phyloP scores from a whole-genome alignment of 2,113 vertebrate species.

The Grus americana region DNA sequence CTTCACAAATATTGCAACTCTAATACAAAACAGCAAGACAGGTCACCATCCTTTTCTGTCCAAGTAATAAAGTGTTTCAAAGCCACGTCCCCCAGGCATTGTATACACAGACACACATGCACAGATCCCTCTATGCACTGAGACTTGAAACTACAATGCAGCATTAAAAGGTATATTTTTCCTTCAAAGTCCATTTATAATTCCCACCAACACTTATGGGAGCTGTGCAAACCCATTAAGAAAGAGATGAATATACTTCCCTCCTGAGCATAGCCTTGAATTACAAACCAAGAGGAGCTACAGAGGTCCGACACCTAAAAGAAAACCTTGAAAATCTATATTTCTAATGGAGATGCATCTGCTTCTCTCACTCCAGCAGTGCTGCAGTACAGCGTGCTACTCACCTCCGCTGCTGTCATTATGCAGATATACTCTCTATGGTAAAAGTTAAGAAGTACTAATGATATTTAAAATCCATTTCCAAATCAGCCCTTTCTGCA shows the following conservation, averaged over 20 bases:
- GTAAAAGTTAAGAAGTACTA: neutral
- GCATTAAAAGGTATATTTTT: neutral
- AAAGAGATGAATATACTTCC: conserved; percentile 14
- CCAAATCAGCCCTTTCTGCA: neutral
- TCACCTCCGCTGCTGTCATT: neutral
- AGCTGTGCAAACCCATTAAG: conserved; percentile 44
- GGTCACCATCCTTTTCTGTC: neutral
- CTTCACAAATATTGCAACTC: neutral
- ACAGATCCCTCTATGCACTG: neutral
- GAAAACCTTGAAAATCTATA: conserved; percentile 8
- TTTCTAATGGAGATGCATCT: conserved; percentile 22
- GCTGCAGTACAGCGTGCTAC: neutral
- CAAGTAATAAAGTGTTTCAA: neutral
- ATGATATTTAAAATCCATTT: conserved; percentile 32
- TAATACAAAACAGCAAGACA: neutral
- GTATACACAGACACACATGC: neutral
- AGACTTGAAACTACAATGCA: neutral
- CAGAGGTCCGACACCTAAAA: neutral
- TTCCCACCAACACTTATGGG: conserved; percentile 1
- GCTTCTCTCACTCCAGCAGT: neutral
- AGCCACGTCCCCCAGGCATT: neutral
- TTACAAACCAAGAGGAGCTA: neutral
- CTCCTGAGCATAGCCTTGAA: conserved; percentile 2
- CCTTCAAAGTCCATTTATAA: conserved; percentile 27
- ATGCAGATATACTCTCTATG: neutral